Evolutionary conservation across 2,113 vertebrate genomes (phyloP).

Genomic region (Martes martes): DNA sequence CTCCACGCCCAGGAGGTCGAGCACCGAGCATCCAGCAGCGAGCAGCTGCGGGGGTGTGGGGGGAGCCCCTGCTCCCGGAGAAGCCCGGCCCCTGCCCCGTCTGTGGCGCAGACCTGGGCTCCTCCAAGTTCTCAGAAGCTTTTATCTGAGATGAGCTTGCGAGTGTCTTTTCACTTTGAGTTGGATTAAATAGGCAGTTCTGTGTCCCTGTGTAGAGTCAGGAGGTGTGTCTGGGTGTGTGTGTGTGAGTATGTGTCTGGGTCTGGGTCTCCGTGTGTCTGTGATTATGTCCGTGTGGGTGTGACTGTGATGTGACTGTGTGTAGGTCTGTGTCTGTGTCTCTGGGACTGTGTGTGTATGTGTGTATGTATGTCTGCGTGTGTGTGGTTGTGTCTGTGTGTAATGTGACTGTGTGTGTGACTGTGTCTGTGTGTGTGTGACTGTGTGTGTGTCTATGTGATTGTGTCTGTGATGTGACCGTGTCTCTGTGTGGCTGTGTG

Average conservation of each 20-base stretch:
- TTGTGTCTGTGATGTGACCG: too few relatives aligned
- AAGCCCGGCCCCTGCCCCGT: neutral
- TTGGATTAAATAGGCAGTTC: neutral
- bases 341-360: neutral
- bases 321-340: neutral
- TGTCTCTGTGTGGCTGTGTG: too few relatives aligned
- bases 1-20: too few relatives aligned
- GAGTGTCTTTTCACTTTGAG: neutral
- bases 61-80: neutral
- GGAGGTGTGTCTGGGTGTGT: neutral
- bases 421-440: neutral
- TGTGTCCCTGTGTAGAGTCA: neutral
- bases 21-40: accelerated
- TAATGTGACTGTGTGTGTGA: neutral
- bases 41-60: too few relatives aligned
- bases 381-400: neutral
- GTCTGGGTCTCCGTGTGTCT: too few relatives aligned
- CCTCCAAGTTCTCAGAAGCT: neutral
- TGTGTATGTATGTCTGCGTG: neutral
- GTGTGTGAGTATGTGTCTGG: neutral
- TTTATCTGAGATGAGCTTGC: neutral
- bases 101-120: neutral
- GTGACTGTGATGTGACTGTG: neutral
- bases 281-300: neutral
- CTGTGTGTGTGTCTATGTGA: neutral